phyloP scores from a whole-genome alignment of 2,113 vertebrate genomes.

The Hystrix brachyura region DNA sequence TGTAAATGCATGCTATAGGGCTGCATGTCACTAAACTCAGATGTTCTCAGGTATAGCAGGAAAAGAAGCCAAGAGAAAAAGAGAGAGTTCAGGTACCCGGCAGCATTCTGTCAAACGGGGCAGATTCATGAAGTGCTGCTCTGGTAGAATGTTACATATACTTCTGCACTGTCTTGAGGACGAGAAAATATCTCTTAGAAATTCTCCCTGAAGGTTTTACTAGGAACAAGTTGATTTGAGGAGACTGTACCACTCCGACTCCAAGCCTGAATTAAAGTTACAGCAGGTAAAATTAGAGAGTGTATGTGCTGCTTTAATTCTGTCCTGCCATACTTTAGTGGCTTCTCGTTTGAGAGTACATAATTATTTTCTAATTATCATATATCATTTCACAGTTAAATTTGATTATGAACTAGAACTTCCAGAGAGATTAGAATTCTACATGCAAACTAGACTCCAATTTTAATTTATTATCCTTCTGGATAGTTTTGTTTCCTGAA shows the following conservation, averaged over 20 bases:
- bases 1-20: neutral
- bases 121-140: neutral
- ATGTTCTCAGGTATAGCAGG: neutral
- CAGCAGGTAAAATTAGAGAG: slow-evolving; percentile 61
- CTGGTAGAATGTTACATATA: neutral
- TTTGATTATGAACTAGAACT: slow-evolving; percentile 72
- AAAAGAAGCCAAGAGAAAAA: neutral
- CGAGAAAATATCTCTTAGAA: slow-evolving; percentile 6
- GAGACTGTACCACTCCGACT: slow-evolving; percentile 45
- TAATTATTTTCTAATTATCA: slow-evolving; percentile 78
- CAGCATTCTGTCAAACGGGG: neutral
- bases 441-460: slow-evolving; percentile 57
- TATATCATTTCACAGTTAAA: slow-evolving; percentile 74
- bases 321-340: neutral
- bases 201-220: slow-evolving; percentile 40
- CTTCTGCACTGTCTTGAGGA: slow-evolving; percentile 3
- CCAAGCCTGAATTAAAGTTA: slow-evolving; percentile 69
- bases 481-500: slow-evolving; percentile 55
- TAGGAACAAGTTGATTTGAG: slow-evolving; percentile 42
- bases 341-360: slow-evolving; percentile 61
- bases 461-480: slow-evolving; percentile 38
- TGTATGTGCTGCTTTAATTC: slow-evolving; percentile 61
- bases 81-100: neutral
- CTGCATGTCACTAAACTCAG: neutral
- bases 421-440: slow-evolving; percentile 58